phyloP scores from a whole-genome alignment of 2,888 invertebrate species.

The Netelia melanura region DNA sequence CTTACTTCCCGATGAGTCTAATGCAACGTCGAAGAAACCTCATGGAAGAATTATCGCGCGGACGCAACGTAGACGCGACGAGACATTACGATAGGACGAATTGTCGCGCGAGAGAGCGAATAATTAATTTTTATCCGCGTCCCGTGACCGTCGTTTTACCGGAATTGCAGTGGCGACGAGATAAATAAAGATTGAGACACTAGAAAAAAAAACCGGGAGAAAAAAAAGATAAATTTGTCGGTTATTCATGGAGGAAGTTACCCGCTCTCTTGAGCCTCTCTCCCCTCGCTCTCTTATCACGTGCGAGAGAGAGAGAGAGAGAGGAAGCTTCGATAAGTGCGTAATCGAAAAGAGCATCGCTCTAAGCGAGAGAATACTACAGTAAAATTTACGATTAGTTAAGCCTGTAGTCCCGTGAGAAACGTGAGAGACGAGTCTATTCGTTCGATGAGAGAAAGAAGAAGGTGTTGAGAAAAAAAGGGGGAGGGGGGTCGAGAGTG shows the following conservation, averaged over 20 bases:
- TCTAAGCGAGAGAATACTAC: neutral
- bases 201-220: neutral
- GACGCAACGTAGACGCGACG: neutral
- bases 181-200: neutral
- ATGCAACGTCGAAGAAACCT: neutral
- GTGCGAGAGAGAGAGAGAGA: neutral
- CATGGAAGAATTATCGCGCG: conserved; percentile 10
- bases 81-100: conserved; percentile 5
- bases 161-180: conserved; percentile 26
- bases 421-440: conserved; percentile 62
- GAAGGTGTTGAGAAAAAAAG: conserved; percentile 14
- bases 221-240: conserved; percentile 50
- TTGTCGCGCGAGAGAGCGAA: neutral
- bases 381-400: conserved; percentile 56
- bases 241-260: conserved; percentile 15
- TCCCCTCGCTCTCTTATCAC: neutral
- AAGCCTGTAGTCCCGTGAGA: conserved; percentile 25
- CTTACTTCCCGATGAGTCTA: neutral
- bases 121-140: conserved; percentile 44
- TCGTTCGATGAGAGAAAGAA: conserved; percentile 17
- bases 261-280: neutral
- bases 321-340: conserved; percentile 5
- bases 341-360: neutral
- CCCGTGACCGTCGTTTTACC: conserved; percentile 7
- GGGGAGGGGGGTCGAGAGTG: neutral